Base-by-base conservation (phyloP, 2,888 invertebrate species). In the Acrocyrtus sp. region DNA sequence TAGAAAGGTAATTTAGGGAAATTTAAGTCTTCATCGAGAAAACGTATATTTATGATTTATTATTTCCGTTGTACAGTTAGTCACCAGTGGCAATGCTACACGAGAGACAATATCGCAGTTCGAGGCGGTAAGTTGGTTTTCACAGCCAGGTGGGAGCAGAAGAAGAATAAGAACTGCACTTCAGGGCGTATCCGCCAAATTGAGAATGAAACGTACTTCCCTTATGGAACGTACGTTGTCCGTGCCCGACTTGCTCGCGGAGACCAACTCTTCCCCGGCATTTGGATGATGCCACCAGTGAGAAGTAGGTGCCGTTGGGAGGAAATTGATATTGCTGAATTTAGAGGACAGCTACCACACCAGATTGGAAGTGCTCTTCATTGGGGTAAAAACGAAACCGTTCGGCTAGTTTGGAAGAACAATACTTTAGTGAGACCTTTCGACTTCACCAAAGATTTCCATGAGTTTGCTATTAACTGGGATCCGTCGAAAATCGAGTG, bases 251-350 rank as follows among this genome's bases (percentile, higher is more conserved):
- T 80, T 2, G 56, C 80, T 6, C 60, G 69, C 10, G 80, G 80
- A 10, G 77, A 80, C 22, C 74, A 77, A 61, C 43, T 80, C 2
- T 80, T 78, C 78, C 68, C 77, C 24, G 74, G 75, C 1, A 27
- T 78, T n/a, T 74, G 77, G 61, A 41, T 74, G 10, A 41, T 78
- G 12, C n/a, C n/a, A n/a, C 34, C 47, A 19, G 34, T 43, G 19
- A 63, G 60, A n/a, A 63, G 41, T 24, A 27, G 60, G 5, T 80
- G 78, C 39, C 74, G 77, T 5, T 80, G 76, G 47, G 80, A 80
- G 45, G 78, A 80, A 60, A 78, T 80, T 54, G 78, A 80, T 51
- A 77, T 80, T 29, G 76, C 75, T 24, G 78, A 78, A 53, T 80
- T 75, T 41, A 54, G 77, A 19, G 78, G 79, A 10, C 74, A 80